Conservation (phyloP, 2,113 vertebrate genomes). For the Neopipo cinnamomea region DNA sequence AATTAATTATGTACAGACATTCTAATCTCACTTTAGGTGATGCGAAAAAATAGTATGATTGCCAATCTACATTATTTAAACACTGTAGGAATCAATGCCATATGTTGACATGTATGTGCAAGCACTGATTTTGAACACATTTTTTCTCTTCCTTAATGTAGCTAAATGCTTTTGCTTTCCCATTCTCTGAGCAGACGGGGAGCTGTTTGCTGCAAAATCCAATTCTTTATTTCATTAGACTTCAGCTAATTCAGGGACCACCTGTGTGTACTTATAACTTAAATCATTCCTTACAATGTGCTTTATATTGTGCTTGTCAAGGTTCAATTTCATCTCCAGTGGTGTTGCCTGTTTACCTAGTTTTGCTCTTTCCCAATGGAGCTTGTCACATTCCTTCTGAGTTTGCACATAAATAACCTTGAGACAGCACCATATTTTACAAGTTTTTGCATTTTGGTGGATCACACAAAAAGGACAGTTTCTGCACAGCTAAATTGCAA, state of each 20-base stretch:
- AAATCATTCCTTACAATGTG: conserved; percentile 19
- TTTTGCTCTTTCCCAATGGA: background rate
- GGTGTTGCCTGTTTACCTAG: background rate
- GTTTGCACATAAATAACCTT: background rate
- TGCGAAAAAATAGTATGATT: background rate
- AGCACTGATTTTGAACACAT: background rate
- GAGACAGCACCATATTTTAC: background rate
- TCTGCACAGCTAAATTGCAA: background rate
- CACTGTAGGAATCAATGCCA: background rate
- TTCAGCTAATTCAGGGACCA: conserved; percentile 42
- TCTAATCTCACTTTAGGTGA: background rate
- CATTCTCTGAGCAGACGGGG: background rate
- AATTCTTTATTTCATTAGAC: background rate
- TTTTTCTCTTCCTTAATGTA: background rate
- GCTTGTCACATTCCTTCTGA: background rate
- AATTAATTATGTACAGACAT: background rate
- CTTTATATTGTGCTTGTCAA: conserved; percentile 1
- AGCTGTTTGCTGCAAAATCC: background rate
- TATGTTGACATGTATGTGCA: background rate
- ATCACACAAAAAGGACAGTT: background rate
- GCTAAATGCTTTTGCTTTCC: background rate
- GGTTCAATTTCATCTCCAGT: background rate
- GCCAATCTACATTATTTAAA: background rate
- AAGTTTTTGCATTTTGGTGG: background rate
- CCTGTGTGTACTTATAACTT: conserved; percentile 42